Evolutionary conservation across 1,140 invertebrate genomes (phyloP), one percentile per base, ranked within the genome.

Genomic region (Hormaphis cornu): DNA sequence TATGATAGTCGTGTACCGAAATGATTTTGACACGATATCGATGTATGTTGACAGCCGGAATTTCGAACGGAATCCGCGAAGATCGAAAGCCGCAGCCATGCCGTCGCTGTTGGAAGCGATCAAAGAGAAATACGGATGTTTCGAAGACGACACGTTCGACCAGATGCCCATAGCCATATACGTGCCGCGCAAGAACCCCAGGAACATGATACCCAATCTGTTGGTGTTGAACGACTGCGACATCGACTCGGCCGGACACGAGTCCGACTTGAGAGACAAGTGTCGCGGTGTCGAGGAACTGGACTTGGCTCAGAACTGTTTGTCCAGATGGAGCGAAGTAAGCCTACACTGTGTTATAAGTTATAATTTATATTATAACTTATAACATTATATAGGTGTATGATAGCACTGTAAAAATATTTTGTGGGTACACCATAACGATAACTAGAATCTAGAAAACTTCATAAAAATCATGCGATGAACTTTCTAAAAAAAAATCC

Each of bases 171-270:
- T 89, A 50, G 86, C 87, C 70, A 91, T 92, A 73, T 91, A 88
- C 76, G 88, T 91, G 74, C 89, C 88, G 24, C 89, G 90, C 74
- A 83, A 87, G 59, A 87, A 87, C 3, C 89, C 89, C 3, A 81
- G 90, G 42, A 81, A 83, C 72, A 81, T 85, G 74, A 87, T 94
- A 56, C 91, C 91, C 8, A 86, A 89, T 0, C 79, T 91, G n/a
- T 79, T 95, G 58, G 90, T 92, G 46, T 81, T 94, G n/a, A 91
- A 93, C 74, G 89, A 91, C 76, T 91, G 89, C 77, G 88, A 90
- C 76, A 93, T 94, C 71, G 86, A 90, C 71, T 87, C 85, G 71
- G 90, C 89, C 48, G 92, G 92, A n/a, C 87, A 89, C 75, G 85
- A 87, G 20, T 82, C 85, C 40, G 85, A 86, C 58, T 80, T 95